Evolutionary conservation across 2,113 vertebrate species (phyloP).

Genomic region (Cygnus buccinator): DNA sequence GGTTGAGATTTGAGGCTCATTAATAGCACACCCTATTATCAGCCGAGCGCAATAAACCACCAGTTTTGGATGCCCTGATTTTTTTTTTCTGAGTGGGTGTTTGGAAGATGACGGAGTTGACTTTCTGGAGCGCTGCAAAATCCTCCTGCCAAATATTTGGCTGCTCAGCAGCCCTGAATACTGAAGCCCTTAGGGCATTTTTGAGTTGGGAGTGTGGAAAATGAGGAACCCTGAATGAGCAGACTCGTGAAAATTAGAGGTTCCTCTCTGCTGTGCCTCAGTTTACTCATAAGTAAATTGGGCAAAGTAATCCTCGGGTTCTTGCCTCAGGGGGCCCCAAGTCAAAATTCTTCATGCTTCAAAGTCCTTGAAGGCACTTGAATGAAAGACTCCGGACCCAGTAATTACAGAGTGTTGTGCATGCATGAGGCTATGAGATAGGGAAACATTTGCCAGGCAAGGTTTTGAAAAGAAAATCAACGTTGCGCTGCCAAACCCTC

Average conservation of each 20-base stretch:
- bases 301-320: constrained; percentile 43
- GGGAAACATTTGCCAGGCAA: constrained; percentile 48
- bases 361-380: constrained; percentile 63
- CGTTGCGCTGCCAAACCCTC: constrained; percentile 8
- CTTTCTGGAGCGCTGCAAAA: background rate
- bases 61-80: constrained; percentile 64
- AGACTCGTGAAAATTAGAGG: constrained; percentile 68
- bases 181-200: constrained; percentile 49
- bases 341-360: constrained; percentile 55
- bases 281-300: constrained; percentile 69
- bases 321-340: constrained; percentile 16
- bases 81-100: constrained; percentile 41
- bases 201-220: constrained; percentile 57
- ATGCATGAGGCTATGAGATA: constrained; percentile 57
- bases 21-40: constrained; percentile 38
- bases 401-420: constrained; percentile 54
- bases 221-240: constrained; percentile 43
- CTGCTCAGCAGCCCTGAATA: constrained; percentile 47
- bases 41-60: constrained; percentile 40
- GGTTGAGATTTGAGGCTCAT: constrained; percentile 22
- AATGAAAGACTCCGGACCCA: constrained; percentile 45
- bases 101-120: constrained; percentile 29
- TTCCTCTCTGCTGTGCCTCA: constrained; percentile 55
- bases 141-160: background rate
- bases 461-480: constrained; percentile 58